Evolutionary conservation across 2,888 invertebrate species (phyloP).

Genomic region (Agrochola lychnidis): DNA sequence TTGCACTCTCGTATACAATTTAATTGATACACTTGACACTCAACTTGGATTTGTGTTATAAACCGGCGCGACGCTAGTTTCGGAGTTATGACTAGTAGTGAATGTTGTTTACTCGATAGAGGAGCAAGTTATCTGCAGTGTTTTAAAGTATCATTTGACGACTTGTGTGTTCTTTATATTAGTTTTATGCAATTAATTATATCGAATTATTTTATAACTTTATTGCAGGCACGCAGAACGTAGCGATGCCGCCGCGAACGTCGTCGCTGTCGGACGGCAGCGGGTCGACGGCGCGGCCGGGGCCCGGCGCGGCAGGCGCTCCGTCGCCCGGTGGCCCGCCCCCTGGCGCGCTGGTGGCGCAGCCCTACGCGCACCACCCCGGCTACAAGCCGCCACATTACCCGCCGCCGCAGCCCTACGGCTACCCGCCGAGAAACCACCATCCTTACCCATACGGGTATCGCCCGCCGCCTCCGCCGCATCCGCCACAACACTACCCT

Average conservation of each 20-base stretch:
- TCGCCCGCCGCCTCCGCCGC: slow-evolving; percentile 85
- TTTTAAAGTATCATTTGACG: slow-evolving; percentile 18
- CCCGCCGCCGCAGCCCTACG: slow-evolving; percentile 87
- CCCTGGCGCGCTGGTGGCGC: slow-evolving; percentile 84
- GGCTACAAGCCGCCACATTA: slow-evolving; percentile 87
- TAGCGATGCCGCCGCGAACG: slow-evolving; percentile 98
- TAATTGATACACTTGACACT: slow-evolving; percentile 73
- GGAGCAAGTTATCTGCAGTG: slow-evolving; percentile 2
- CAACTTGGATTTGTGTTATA: slow-evolving; percentile 68
- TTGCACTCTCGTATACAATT: slow-evolving; percentile 78
- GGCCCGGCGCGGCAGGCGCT: slow-evolving; percentile 76
- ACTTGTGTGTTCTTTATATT: slow-evolving; percentile 1
- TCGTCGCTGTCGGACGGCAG: slow-evolving; percentile 93
- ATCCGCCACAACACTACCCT: slow-evolving; percentile 86
- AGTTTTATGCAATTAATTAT: neutral
- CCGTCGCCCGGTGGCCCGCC: slow-evolving; percentile 81
- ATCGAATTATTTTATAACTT: slow-evolving; percentile 23
- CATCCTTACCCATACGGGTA: slow-evolving; percentile 88
- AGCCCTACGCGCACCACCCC: slow-evolving; percentile 85
- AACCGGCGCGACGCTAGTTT: slow-evolving; percentile 53
- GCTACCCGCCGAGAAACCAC: slow-evolving; percentile 87
- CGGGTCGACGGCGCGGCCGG: slow-evolving; percentile 82
- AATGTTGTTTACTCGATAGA: slow-evolving; percentile 24
- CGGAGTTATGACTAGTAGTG: slow-evolving; percentile 26
- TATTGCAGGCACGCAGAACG: slow-evolving; percentile 95